Evolutionary conservation across 2,113 vertebrate species (phyloP).

Genomic region (Arothron firmamentum): DNA sequence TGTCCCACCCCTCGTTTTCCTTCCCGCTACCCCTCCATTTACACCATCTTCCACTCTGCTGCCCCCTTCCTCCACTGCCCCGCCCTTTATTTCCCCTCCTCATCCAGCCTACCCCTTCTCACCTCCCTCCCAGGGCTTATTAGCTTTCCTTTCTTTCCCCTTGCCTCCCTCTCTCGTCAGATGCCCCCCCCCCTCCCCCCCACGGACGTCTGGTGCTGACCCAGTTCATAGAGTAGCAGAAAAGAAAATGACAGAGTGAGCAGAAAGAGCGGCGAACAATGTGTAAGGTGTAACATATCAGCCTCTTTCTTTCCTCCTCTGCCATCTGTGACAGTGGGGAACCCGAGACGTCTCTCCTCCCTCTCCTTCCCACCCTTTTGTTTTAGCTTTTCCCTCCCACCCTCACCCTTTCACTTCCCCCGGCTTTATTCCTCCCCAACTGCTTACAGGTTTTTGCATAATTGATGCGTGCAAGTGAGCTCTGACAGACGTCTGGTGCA

Average conservation of each 20-base stretch:
- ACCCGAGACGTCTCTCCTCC: slow-evolving; percentile 63
- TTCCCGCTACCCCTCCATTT: slow-evolving; percentile 44
- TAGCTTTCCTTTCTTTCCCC: slow-evolving; percentile 9
- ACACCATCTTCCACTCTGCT: slow-evolving; percentile 46
- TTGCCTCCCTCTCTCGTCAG: slow-evolving; percentile 1
- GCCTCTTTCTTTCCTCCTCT: slow-evolving; percentile 64
- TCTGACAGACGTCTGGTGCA: slow-evolving; percentile 6
- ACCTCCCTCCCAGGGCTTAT: slow-evolving; percentile 12
- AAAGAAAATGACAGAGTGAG: slow-evolving; percentile 35
- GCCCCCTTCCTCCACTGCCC: slow-evolving; percentile 27
- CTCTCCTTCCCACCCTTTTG: slow-evolving; percentile 52
- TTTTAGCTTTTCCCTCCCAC: slow-evolving; percentile 42
- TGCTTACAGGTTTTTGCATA: slow-evolving; percentile 60
- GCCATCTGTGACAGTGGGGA: slow-evolving; percentile 75
- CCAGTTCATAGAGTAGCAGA: slow-evolving; percentile 61
- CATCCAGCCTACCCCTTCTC: slow-evolving; percentile 8
- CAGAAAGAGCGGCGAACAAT: slow-evolving; percentile 64
- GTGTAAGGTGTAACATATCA: slow-evolving; percentile 68
- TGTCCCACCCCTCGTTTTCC: slow-evolving; percentile 36
- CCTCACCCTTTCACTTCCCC: slow-evolving; percentile 43
- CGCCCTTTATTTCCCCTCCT: slow-evolving; percentile 30
- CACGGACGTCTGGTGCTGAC: slow-evolving; percentile 47
- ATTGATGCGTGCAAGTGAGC: slow-evolving; percentile 47
- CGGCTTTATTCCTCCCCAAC: slow-evolving; percentile 7
- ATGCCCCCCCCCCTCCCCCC: slow-evolving; percentile 4